A percentile compares a stretch with the other conserved stretches of the same genome.
phyloP scores from a whole-genome alignment of 2,888 invertebrate genomes.

The Alviniconcha strummeri region DNA sequence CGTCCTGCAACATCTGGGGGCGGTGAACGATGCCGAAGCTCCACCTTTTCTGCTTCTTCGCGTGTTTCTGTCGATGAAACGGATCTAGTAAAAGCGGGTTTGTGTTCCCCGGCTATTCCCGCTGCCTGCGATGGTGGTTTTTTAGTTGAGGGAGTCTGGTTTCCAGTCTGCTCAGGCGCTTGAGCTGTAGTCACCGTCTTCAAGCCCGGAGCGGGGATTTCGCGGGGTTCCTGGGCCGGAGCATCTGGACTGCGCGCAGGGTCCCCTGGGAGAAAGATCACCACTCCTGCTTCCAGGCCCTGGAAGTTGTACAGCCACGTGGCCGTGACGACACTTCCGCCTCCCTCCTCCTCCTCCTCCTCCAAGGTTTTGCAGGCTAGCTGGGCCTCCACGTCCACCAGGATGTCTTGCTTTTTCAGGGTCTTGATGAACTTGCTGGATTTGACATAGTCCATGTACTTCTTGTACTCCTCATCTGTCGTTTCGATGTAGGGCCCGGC shows the following conservation, averaged over 20 bases:
- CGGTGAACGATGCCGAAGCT: no score
- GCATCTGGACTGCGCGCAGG: no score
- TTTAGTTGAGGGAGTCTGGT: no score
- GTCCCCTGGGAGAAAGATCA: constrained; percentile 20
- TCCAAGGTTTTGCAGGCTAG: background rate
- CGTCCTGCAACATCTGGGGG: background rate
- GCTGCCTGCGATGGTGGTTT: no score
- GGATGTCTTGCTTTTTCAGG: background rate
- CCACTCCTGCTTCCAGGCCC: constrained; percentile 23
- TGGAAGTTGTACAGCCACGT: constrained; percentile 26
- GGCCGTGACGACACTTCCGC: background rate
- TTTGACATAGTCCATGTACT: background rate
- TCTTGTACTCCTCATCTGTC: background rate
- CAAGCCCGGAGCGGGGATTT: constrained; percentile 15
- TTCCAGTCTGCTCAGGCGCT: no score
- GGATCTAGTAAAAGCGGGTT: no score
- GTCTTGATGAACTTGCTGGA: background rate
- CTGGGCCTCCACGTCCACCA: background rate
- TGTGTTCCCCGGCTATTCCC: no score
- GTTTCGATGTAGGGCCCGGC: background rate
- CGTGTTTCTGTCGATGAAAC: no score
- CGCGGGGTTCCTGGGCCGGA: background rate
- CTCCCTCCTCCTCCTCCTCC: no score
- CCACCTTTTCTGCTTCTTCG: no score
- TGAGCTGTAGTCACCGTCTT: background rate